A percentile compares a stretch with the other conserved stretches of the same genome.
Evolutionary conservation across 2,888 invertebrate genomes (phyloP).

Genomic region (Byasa hedistus): DNA sequence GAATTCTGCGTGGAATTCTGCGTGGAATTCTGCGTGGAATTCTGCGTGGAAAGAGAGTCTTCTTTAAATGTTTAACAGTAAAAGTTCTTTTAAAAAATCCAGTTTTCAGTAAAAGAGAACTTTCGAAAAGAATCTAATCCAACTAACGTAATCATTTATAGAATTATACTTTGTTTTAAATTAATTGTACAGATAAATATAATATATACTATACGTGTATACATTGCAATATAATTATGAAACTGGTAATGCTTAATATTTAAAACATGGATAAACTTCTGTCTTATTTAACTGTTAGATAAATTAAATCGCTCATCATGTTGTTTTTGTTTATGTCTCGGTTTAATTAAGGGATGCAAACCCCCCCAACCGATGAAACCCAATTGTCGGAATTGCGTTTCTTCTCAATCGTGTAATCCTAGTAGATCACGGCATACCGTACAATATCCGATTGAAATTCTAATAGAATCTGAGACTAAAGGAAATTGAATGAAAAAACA

Average conservation of each 20-base stretch:
- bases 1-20: too few relatives aligned
- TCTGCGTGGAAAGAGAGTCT: neutral
- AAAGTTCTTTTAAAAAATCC: too few relatives aligned
- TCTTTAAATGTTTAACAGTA: neutral
- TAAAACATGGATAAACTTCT: too few relatives aligned
- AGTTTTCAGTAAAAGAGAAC: neutral
- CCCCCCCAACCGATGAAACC: neutral
- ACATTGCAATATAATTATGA: too few relatives aligned
- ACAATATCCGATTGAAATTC: conserved; percentile 1
- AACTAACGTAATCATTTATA: neutral
- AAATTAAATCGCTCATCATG: neutral
- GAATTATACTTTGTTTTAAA: neutral
- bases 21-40: neutral
- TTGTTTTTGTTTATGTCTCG: neutral
- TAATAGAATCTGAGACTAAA: neutral
- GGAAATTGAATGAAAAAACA: neutral
- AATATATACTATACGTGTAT: too few relatives aligned
- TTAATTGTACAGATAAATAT: too few relatives aligned
- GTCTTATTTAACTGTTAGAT: too few relatives aligned
- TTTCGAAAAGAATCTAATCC: neutral
- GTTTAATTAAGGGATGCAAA: neutral
- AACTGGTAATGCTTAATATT: too few relatives aligned
- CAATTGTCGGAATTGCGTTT: conserved; percentile 1
- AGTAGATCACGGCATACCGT: neutral
- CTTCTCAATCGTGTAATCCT: conserved; percentile 1